phyloP scores from a whole-genome alignment of 2,888 invertebrate species.

The Ectemnius cavifrons region DNA sequence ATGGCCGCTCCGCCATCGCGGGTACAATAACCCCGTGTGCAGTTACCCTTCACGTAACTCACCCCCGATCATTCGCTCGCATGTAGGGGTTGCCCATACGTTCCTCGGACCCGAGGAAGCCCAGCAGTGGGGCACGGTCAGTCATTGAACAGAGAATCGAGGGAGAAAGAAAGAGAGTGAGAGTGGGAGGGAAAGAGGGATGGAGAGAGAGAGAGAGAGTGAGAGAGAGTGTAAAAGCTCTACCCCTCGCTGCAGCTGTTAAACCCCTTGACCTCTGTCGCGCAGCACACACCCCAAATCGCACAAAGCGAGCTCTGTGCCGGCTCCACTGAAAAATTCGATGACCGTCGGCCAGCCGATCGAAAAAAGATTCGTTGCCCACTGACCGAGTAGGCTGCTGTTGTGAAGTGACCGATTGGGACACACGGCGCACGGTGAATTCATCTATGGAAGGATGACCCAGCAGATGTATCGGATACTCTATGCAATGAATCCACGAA shows the following conservation, averaged over 20 bases:
- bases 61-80: slow-evolving; percentile 42
- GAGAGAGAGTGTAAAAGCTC: slow-evolving; percentile 42
- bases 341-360: slow-evolving; percentile 17
- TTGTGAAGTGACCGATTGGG: slow-evolving; percentile 40
- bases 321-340: slow-evolving; percentile 36
- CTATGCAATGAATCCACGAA: neutral
- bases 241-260: slow-evolving; percentile 64
- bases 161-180: too few relatives aligned
- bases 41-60: slow-evolving; percentile 53
- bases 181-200: too few relatives aligned
- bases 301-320: slow-evolving; percentile 47
- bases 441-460: slow-evolving; percentile 24
- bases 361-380: slow-evolving; percentile 32
- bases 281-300: slow-evolving; percentile 41
- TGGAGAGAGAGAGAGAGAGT: too few relatives aligned
- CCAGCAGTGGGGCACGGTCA: slow-evolving; percentile 48
- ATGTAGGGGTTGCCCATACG: slow-evolving; percentile 43
- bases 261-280: slow-evolving; percentile 69
- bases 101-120: slow-evolving; percentile 35
- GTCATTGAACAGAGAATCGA: slow-evolving; percentile 38
- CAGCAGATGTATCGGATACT: slow-evolving; percentile 32
- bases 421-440: slow-evolving; percentile 3
- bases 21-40: slow-evolving; percentile 45
- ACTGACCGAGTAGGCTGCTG: slow-evolving; percentile 45
- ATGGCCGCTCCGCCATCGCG: slow-evolving; percentile 64